A percentile compares a stretch with the other conserved stretches of the same genome.
Conservation (phyloP, 2,797 vertebrate genomes). For the Rhinella marina region DNA sequence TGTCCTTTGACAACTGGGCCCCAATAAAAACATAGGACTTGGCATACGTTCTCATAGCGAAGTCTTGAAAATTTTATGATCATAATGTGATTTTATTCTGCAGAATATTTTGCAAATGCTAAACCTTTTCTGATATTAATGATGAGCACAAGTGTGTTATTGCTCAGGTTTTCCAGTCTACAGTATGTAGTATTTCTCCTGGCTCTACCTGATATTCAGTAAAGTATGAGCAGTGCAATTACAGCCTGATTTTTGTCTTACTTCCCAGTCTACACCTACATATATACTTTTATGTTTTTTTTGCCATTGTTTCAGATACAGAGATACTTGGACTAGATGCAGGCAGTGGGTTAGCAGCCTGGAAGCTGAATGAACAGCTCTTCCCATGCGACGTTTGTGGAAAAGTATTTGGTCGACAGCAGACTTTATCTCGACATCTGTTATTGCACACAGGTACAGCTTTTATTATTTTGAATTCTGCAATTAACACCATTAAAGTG, state of each 20-base stretch:
- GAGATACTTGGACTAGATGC: conserved; percentile 87
- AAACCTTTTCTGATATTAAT: neutral
- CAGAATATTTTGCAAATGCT: conserved; percentile 3
- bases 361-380: conserved; percentile 94
- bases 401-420: conserved; percentile 97
- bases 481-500: too few relatives aligned
- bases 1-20: conserved; percentile 51
- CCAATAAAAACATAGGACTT: conserved; percentile 56
- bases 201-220: neutral
- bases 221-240: neutral
- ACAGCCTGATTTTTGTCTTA: neutral
- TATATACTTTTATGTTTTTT: conserved; percentile 46
- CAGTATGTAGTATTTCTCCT: neutral
- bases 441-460: conserved; percentile 92
- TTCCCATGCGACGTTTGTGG: conserved; percentile 94
- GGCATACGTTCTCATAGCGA: conserved; percentile 34
- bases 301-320: conserved; percentile 75
- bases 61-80: conserved; percentile 12
- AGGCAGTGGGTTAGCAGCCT: conserved; percentile 87
- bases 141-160: neutral
- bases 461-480: neutral
- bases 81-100: neutral
- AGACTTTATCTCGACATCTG: conserved; percentile 95
- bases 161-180: neutral
- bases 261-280: neutral